Conservation (phyloP, 2,888 invertebrate species). For the Orthosia incerta region DNA sequence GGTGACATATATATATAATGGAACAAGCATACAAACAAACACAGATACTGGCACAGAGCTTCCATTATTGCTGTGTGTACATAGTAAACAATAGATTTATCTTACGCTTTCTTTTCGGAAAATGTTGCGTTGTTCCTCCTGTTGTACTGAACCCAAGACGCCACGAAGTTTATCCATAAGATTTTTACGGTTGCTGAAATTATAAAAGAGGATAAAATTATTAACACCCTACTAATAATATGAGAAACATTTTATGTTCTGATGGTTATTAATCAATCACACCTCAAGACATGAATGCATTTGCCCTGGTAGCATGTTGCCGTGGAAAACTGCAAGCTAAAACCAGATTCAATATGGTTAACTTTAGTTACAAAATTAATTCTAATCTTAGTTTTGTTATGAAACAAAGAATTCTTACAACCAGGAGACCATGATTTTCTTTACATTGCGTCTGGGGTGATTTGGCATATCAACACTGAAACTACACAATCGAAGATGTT, state of each 20-base stretch:
- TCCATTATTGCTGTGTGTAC: neutral
- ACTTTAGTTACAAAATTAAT: neutral
- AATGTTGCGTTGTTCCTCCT: conserved; percentile 59
- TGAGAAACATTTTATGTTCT: neutral
- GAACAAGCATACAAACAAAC: neutral
- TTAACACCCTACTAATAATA: neutral
- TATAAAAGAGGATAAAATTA: conserved; percentile 17
- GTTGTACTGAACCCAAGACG: conserved; percentile 83
- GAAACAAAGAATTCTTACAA: neutral
- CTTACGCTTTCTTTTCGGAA: conserved; percentile 62
- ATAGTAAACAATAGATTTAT: neutral
- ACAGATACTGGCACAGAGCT: neutral
- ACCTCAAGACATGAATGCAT: neutral
- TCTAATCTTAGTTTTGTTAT: neutral
- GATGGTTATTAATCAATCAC: neutral
- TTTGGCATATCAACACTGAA: neutral
- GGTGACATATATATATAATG: neutral
- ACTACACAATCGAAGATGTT: neutral
- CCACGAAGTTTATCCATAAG: conserved; percentile 89
- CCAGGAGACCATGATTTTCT: neutral
- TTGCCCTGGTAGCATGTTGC: neutral
- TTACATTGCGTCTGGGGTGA: neutral
- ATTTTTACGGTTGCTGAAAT: conserved; percentile 86
- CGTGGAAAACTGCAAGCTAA: neutral
- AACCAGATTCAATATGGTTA: neutral